phyloP scores from a whole-genome alignment of 2,888 invertebrate genomes.

The Siphonodentalium dalli region DNA sequence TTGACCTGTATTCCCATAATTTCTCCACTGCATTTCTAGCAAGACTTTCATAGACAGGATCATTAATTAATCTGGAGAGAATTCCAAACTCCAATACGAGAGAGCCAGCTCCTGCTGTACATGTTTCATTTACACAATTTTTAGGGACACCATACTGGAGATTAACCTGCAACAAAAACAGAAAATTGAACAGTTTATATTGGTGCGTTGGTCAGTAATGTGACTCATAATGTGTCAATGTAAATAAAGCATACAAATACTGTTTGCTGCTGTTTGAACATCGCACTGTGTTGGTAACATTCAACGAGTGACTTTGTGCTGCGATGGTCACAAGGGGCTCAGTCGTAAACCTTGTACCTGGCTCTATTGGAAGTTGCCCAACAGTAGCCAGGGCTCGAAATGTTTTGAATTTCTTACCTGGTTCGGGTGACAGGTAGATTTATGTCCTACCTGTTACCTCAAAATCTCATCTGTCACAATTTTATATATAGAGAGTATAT shows the following conservation, averaged over 20 bases:
- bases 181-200: neutral
- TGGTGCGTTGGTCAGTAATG: neutral
- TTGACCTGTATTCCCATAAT: constrained; percentile 69
- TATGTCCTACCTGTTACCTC: too few relatives aligned
- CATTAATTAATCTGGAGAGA: constrained; percentile 70
- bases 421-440: too few relatives aligned
- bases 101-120: constrained; percentile 73
- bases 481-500: too few relatives aligned
- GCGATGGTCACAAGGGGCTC: too few relatives aligned
- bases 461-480: too few relatives aligned
- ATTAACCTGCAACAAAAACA: constrained; percentile 67
- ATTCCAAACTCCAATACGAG: constrained; percentile 72
- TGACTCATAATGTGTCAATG: neutral
- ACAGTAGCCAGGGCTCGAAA: too few relatives aligned
- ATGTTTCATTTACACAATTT: constrained; percentile 70
- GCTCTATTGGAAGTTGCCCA: too few relatives aligned
- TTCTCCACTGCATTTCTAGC: constrained; percentile 69
- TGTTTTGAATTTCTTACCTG: too few relatives aligned
- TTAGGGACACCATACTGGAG: constrained; percentile 68
- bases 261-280: too few relatives aligned
- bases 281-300: too few relatives aligned
- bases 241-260: neutral
- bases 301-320: too few relatives aligned
- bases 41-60: constrained; percentile 71
- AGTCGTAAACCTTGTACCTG: too few relatives aligned